Conservation (phyloP, 2,797 vertebrate genomes). For the Kryptopterus vitreolus region DNA sequence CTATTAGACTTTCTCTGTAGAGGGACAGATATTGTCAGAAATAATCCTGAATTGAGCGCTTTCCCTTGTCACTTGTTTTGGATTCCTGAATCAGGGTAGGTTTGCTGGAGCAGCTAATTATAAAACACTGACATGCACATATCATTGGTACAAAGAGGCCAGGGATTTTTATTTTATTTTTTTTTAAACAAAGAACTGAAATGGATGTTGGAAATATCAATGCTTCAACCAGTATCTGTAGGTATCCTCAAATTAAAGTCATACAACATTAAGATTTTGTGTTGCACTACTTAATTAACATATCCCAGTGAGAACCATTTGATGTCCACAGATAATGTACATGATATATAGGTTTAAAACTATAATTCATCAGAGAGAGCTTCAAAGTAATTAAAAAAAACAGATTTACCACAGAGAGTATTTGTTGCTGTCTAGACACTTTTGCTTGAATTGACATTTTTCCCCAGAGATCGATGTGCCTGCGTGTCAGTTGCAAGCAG, state of each 20-base stretch:
- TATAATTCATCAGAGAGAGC: not conserved
- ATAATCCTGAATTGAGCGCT: not conserved
- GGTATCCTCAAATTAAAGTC: not conserved
- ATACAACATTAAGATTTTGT: not conserved
- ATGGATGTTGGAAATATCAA: not conserved
- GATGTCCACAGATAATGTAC: not conserved
- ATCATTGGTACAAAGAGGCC: not conserved
- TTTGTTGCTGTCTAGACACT: not conserved
- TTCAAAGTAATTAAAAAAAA: not conserved
- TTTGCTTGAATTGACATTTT: not conserved
- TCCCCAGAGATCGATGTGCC: not conserved
- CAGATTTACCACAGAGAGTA: not conserved
- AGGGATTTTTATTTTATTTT: not conserved
- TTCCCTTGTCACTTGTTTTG: not conserved
- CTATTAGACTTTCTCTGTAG: constrained; percentile 87
- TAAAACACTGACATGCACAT: not conserved
- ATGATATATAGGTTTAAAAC: not conserved
- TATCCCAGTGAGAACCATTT: too few relatives aligned
- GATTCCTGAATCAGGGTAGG: not conserved
- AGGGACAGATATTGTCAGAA: not conserved
- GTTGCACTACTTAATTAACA: too few relatives aligned
- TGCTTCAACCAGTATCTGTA: not conserved
- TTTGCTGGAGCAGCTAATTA: not conserved
- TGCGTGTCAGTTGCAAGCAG: not conserved
- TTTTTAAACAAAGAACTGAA: not conserved